Evolutionary conservation across 2,113 vertebrate genomes (phyloP).

Genomic region (Labeo catla): DNA sequence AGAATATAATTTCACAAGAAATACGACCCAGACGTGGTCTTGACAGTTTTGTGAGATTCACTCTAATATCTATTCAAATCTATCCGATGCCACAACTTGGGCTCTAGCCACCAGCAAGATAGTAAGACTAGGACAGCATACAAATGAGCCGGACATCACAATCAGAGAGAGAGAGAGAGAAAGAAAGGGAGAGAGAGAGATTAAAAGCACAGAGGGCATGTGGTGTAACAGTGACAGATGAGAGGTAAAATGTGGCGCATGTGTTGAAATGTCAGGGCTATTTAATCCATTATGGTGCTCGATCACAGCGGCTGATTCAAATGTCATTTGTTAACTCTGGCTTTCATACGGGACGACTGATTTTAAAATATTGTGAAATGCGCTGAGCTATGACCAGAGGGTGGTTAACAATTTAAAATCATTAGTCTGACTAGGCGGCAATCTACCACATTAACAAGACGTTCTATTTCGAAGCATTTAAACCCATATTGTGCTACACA

Average conservation of each 20-base stretch:
- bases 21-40: background rate
- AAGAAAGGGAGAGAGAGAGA: conserved; percentile 47
- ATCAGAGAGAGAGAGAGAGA: conserved; percentile 45
- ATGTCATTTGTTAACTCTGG: conserved; percentile 74
- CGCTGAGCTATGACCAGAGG: background rate
- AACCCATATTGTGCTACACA: background rate
- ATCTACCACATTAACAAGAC: background rate
- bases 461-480: background rate
- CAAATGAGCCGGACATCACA: conserved; percentile 63
- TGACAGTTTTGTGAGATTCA: conserved; percentile 9
- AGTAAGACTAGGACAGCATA: conserved; percentile 68
- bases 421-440: conserved; percentile 12
- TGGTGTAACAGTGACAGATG: conserved; percentile 60
- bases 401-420: conserved; percentile 22
- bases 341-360: conserved; percentile 53
- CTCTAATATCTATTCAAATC: conserved; percentile 31
- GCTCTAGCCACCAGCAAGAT: conserved; percentile 61
- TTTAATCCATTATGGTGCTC: conserved; percentile 74
- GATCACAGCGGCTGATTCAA: conserved; percentile 67
- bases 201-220: conserved; percentile 26
- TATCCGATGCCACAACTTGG: conserved; percentile 43
- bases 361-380: conserved; percentile 36
- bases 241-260: conserved; percentile 62
- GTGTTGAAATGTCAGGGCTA: conserved; percentile 71
- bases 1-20: background rate